Percentiles rank a stretch among this genome's conserved stretches.
These are phyloP conservation scores for Lapara coniferarum DNA, from an alignment of 2,888 invertebrate genomes.

Conservation along the genomic window DNA sequence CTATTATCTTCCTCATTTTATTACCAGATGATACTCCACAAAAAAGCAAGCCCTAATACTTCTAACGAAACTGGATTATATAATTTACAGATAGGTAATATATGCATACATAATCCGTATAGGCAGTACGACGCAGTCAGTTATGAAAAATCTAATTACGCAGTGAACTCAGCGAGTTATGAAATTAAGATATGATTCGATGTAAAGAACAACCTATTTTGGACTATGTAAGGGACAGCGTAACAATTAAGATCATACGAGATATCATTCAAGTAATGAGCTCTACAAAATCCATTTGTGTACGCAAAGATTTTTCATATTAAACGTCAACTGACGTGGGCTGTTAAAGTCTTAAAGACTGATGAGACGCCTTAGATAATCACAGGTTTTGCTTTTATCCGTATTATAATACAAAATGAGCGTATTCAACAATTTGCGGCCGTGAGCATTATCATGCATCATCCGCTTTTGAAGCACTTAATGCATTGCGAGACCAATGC, in stretches of 20 bases:
- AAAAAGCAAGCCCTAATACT: too few species aligned
- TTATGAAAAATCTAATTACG: conserved; percentile 49
- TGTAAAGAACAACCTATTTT: conserved; percentile 44
- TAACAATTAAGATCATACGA: conserved; percentile 44
- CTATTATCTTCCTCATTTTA: too few species aligned
- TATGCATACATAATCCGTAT: not conserved
- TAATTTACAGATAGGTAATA: not conserved
- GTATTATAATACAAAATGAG: not conserved
- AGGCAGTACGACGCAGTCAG: conserved; percentile 38
- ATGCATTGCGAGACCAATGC: conserved; percentile 32
- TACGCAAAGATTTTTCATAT: conserved; percentile 21
- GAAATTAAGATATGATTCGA: conserved; percentile 51
- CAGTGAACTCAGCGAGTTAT: conserved; percentile 49
- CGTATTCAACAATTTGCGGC: conserved; percentile 11
- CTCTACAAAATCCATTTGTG: conserved; percentile 2
- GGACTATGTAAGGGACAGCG: conserved; percentile 36
- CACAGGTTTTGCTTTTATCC: conserved; percentile 5
- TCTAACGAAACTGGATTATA: not conserved
- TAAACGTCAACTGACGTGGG: conserved; percentile 5
- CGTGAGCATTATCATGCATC: conserved; percentile 46
- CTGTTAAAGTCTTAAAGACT: not conserved
- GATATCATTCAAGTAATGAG: conserved; percentile 23
- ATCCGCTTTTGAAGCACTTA: conserved; percentile 48
- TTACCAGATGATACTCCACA: too few species aligned
- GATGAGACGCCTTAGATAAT: not conserved